Evolutionary conservation across 2,113 vertebrate species (phyloP).

Genomic region (Cromileptes altivelis): DNA sequence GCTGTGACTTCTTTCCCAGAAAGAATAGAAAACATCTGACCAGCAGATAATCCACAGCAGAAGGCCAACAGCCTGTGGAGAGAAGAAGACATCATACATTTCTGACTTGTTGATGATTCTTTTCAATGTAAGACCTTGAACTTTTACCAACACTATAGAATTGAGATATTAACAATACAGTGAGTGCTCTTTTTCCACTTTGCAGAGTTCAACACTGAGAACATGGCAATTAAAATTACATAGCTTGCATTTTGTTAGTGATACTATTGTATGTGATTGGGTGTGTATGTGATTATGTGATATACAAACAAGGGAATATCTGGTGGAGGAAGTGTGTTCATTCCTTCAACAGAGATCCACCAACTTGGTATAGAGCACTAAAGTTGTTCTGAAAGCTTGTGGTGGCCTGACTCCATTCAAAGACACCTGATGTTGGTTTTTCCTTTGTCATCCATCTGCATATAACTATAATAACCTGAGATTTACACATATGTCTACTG

Average conservation of each 20-base stretch:
- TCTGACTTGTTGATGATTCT: neutral
- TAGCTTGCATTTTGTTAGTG: neutral
- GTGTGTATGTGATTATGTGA: neutral
- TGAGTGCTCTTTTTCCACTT: neutral
- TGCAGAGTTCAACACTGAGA: neutral
- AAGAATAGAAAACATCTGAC: constrained; percentile 97
- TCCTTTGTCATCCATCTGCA: neutral
- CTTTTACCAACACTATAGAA: neutral
- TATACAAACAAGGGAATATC: too few species aligned
- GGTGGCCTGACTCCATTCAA: too few species aligned
- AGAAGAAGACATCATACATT: neutral
- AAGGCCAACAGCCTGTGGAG: constrained; percentile 88
- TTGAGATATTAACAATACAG: neutral
- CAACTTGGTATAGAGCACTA: neutral
- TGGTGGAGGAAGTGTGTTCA: too few species aligned
- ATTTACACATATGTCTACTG: too few species aligned
- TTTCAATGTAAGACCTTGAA: neutral
- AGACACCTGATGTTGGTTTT: neutral
- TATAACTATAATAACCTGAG: too few species aligned
- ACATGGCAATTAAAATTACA: neutral
- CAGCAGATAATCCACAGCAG: constrained; percentile 96
- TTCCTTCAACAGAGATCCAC: too few species aligned
- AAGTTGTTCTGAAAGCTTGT: too few species aligned
- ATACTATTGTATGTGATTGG: neutral
- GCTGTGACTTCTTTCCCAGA: constrained; percentile 92